phyloP scores from a whole-genome alignment of 1,140 invertebrate genomes.

The Philotrypesis tridentata region DNA sequence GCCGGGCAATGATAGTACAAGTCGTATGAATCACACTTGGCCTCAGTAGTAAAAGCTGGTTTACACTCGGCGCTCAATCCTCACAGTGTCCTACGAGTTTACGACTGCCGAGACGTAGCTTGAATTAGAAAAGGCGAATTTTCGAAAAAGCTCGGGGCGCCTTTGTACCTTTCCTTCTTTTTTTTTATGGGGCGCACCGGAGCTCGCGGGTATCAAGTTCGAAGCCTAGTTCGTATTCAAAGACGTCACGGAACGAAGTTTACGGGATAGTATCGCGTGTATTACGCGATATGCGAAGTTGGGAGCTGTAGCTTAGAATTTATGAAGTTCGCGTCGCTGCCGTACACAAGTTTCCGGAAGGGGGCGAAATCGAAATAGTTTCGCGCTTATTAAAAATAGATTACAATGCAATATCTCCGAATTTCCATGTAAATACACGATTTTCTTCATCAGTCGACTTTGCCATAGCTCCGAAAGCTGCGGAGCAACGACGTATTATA shows the following conservation, averaged over 20 bases:
- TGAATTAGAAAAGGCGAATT: not conserved
- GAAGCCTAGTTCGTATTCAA: not conserved
- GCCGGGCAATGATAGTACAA: not conserved
- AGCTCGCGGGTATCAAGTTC: not conserved
- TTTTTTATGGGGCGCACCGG: too few species aligned
- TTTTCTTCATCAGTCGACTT: not conserved
- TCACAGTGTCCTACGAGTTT: not conserved
- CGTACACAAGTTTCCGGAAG: not conserved
- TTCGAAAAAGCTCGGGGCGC: not conserved
- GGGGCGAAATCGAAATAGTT: not conserved
- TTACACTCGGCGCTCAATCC: not conserved
- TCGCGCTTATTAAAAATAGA: too few species aligned
- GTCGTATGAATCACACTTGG: conserved; percentile 29
- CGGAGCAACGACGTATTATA: too few species aligned
- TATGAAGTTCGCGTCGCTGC: not conserved
- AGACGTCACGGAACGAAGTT: not conserved
- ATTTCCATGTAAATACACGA: too few species aligned
- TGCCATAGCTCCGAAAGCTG: too few species aligned
- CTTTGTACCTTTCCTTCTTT: not conserved
- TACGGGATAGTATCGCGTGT: not conserved
- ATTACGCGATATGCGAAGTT: not conserved
- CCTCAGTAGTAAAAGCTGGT: conserved; percentile 17
- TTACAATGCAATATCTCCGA: too few species aligned
- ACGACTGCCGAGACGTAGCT: not conserved
- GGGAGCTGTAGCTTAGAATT: not conserved